A percentile compares a stretch with the other conserved stretches of the same genome.
Conservation (phyloP, 23 tunicate genomes). For the Halocynthia aurantium region DNA sequence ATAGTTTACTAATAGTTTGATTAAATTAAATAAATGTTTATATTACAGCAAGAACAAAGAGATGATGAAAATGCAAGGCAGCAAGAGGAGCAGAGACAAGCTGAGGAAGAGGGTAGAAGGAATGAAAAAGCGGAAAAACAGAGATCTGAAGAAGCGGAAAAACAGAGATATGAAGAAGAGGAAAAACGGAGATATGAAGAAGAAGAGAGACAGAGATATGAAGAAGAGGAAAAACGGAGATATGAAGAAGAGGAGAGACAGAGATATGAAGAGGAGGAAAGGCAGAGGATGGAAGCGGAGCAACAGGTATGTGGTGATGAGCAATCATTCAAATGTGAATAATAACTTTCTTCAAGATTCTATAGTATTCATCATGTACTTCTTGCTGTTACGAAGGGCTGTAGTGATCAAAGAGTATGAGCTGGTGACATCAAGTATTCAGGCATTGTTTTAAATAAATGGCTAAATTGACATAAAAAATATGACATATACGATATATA, state of each 20-base stretch:
- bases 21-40: neutral
- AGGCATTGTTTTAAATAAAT: no score
- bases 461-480: no score
- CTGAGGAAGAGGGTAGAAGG: slow-evolving; percentile 24
- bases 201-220: slow-evolving; percentile 18
- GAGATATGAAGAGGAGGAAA: slow-evolving; percentile 30
- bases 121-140: slow-evolving; percentile 18
- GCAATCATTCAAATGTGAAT: neutral
- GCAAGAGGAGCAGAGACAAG: slow-evolving; percentile 19
- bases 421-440: no score
- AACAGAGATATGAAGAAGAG: slow-evolving; percentile 16
- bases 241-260: slow-evolving; percentile 26
- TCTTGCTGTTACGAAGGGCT: no score
- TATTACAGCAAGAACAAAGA: neutral
- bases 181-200: slow-evolving; percentile 26
- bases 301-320: slow-evolving; percentile 15
- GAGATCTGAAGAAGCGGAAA: slow-evolving; percentile 22
- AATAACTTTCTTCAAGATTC: neutral
- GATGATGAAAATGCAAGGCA: neutral
- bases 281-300: neutral
- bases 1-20: neutral
- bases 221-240: slow-evolving; percentile 25
- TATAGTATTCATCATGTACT: no score
- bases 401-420: no score
- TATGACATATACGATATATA: no score